Base-by-base conservation (phyloP, 2,888 invertebrate genomes). In the Argyresthia goedartella region DNA sequence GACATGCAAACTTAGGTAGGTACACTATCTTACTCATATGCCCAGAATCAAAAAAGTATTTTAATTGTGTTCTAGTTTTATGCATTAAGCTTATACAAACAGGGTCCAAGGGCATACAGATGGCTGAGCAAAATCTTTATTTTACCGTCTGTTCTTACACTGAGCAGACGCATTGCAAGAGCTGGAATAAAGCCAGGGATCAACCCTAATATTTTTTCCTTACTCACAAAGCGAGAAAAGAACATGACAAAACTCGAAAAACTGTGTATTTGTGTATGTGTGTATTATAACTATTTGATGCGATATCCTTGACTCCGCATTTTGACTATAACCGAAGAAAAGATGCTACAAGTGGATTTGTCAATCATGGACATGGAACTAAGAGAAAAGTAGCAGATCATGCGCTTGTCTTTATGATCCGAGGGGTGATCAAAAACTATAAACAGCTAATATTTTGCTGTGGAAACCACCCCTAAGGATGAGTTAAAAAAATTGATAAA, bases 331-430 rank as follows among this genome's bases (percentile, higher is more conserved):
- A 51, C 33, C 25, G 13, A 4, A 48, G 7, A 48, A 15, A 8
- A 6, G 52, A 52, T 16, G 1, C 3, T 1, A 47, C 48, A 11
- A 52, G 6, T 33, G 52, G 52, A 48, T 52, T 52, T 42, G 52
- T 48, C 1, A 41, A 13, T 13, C 39, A 52, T 52, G 48, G 52
- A 4, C 1, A 7, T 1, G n/a, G 2, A 36, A 8, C 41, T 10
- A 41, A 16, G n/a, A 42, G 10, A 14, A 45, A 48, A n/a, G 47
- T 56, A n/a, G 57, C 56, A 1, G 53, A 57, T 39, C 57, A 56
- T 53, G 57, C 57, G 0, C 36, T 56, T 3, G 56, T 55, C 0
- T 53, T 57, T 16, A 56, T 58, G n/a, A n/a, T n/a, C n/a, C n/a
- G n/a, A n/a, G n/a, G n/a, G n/a, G n/a, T n/a, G n/a, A n/a, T n/a